These are phyloP conservation scores for Axis porcinus DNA, from an alignment of 2,113 vertebrate genomes.

Conservation along the genomic window DNA sequence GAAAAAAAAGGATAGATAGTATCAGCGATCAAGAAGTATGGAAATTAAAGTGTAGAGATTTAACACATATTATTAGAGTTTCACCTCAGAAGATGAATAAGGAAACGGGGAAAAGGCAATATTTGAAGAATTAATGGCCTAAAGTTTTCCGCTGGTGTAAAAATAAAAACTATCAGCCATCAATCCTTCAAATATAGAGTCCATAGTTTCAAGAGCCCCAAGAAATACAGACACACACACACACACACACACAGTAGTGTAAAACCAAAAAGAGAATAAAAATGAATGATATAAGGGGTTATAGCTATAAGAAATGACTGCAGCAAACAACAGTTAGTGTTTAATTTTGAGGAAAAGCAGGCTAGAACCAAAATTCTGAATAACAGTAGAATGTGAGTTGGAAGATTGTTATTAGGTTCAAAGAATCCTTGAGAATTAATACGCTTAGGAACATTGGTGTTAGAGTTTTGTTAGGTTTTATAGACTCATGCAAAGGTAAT, in stretches of 20 bases:
- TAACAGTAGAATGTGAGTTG: neutral
- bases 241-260: neutral
- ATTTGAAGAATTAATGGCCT: neutral
- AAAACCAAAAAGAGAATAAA: neutral
- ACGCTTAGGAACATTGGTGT: neutral
- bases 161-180: neutral
- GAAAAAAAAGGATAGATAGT: neutral
- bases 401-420: neutral
- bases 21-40: neutral
- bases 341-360: neutral
- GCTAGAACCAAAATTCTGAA: neutral
- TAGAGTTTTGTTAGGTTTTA: neutral
- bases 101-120: neutral
- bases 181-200: neutral
- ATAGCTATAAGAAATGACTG: neutral
- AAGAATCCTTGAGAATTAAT: neutral
- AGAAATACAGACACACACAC: neutral
- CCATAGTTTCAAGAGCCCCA: neutral
- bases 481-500: neutral
- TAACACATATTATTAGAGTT: neutral
- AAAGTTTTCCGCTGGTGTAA: neutral
- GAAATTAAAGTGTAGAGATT: neutral
- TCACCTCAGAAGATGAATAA: neutral
- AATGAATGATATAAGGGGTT: neutral
- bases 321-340: neutral